phyloP scores from a whole-genome alignment of 2,888 invertebrate species.

The Tenthredo amoena region DNA sequence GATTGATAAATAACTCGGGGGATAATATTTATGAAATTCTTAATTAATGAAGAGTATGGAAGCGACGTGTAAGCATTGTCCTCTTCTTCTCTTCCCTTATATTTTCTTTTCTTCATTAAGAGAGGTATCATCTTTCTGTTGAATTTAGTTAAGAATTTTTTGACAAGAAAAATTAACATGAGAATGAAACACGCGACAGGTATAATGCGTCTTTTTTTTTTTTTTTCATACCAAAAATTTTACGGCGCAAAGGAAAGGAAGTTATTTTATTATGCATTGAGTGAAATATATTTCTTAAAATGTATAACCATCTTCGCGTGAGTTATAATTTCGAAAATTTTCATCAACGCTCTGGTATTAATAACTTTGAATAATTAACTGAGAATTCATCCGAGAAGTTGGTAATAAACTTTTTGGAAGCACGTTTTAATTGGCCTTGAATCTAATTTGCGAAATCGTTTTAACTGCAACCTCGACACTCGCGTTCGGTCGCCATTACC shows the following conservation, averaged over 20 bases:
- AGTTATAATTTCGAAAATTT: not conserved
- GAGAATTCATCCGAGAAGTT: not conserved
- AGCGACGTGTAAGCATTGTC: not conserved
- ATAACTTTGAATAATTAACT: not conserved
- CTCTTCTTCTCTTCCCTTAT: not conserved
- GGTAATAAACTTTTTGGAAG: not conserved
- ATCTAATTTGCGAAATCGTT: not conserved
- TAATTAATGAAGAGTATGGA: not conserved
- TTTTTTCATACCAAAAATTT: not conserved
- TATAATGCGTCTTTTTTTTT: not conserved
- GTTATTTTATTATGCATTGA: no score
- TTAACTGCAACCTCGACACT: not conserved
- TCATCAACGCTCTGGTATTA: not conserved
- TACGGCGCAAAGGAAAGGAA: not conserved
- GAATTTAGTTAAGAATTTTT: not conserved
- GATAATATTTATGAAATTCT: not conserved
- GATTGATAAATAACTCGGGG: not conserved
- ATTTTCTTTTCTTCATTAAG: not conserved
- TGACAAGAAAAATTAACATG: conserved; percentile 13
- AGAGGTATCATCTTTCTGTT: not conserved
- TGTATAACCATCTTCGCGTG: not conserved
- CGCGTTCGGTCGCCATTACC: not conserved
- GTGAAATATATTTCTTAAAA: not conserved
- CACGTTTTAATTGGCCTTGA: not conserved
- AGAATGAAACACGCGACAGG: not conserved